Evolutionary conservation across 2,888 invertebrate species (phyloP), one percentile per base, ranked within the genome.

Genomic region (Eucera pruinosa): DNA sequence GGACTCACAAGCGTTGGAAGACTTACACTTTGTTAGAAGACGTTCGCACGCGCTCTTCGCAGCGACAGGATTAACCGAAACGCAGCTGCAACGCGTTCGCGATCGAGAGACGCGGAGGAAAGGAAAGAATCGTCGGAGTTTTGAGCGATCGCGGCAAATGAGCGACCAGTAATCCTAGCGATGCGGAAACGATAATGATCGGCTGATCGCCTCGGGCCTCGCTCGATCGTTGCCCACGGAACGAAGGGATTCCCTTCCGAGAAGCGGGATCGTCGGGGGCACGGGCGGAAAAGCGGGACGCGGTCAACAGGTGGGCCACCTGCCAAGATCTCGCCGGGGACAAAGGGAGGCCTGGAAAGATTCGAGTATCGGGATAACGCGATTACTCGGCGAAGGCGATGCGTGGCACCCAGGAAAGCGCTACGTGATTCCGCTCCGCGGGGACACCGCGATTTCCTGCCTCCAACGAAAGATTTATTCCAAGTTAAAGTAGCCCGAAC

Each of bases 401-500:
- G n/a, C n/a, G 84, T 82, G 83, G 78, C 78, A 43, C 75, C 61
- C 50, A 50, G 33, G 23, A 41, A 36, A 50, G 39, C 58, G 41
- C 54, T 66, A 86, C 86, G 88, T 87, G 90, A 89, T 86, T 84
- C 80, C 65, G 61, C 85, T 80, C 90, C 75, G 79, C 87, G 86
- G 90, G 90, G 85, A 68, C 39, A 33, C 64, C 27, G 39, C 7
- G 43, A 15, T 25, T 60, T 30, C 60, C 13, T 33, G 43, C 47
- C 60, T 43, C 15, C 30, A 3, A 30, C 36, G 7, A 39, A 57
- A 57, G 71, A 52, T 67, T 75, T 71, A 72, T 84, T 80, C n/a
- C n/a, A n/a, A n/a, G n/a, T n/a, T n/a, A n/a, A n/a, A n/a, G n/a
- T n/a, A n/a, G n/a, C n/a, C n/a, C n/a, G n/a, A n/a, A n/a, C n/a